Conservation (phyloP, 2,113 vertebrate genomes). For the Notothenia rossii region DNA sequence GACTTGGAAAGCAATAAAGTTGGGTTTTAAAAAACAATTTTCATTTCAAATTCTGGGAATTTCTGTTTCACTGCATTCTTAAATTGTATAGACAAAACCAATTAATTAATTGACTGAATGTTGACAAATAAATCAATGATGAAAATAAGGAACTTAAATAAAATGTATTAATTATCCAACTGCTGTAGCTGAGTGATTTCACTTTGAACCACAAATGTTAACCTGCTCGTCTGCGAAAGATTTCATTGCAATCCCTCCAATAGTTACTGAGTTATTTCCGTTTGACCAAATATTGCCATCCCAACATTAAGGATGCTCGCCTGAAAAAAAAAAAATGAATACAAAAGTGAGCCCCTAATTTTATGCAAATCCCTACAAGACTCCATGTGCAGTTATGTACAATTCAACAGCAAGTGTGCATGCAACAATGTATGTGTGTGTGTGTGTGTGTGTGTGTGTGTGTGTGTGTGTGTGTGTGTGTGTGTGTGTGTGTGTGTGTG, state of each 20-base stretch:
- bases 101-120: neutral
- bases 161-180: too few relatives aligned
- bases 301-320: neutral
- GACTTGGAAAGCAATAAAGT: neutral
- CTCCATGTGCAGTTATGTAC: constrained; percentile 2
- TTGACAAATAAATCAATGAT: neutral
- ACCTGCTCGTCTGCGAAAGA: neutral
- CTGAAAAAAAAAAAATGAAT: neutral
- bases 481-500: neutral
- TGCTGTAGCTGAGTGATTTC: neutral
- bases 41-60: neutral
- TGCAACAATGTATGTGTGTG: neutral
- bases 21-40: neutral
- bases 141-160: too few relatives aligned
- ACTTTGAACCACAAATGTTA: neutral
- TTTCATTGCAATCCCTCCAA: neutral
- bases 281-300: neutral
- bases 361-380: constrained; percentile 14
- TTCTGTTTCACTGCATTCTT: neutral
- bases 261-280: neutral
- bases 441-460: constrained; percentile 5
- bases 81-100: neutral
- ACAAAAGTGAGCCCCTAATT: constrained; percentile 1
- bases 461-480: constrained; percentile 11
- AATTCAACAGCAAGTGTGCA: constrained; percentile 1